Evolutionary conservation across 2,113 vertebrate species (phyloP).

Genomic region (Trinectes maculatus): DNA sequence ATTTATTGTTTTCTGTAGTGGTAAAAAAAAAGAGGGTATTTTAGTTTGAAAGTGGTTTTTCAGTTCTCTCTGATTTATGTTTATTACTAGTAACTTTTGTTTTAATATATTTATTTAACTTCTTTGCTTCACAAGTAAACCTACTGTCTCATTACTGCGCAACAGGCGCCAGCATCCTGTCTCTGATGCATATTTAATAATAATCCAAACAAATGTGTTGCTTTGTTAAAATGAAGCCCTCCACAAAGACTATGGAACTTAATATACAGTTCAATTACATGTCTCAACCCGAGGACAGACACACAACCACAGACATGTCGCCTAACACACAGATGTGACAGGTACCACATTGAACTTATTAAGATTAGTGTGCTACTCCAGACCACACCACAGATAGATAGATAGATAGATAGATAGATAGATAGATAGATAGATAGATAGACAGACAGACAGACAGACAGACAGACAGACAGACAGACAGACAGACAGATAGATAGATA

Average conservation of each 20-base stretch:
- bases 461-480: too few species aligned
- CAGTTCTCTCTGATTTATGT: constrained; percentile 5
- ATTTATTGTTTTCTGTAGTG: neutral
- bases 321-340: constrained; percentile 34
- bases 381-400: too few species aligned
- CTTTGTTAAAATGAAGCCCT: constrained; percentile 1
- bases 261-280: constrained; percentile 33
- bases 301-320: constrained; percentile 21
- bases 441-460: too few species aligned
- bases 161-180: constrained; percentile 17
- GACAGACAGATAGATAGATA: too few species aligned
- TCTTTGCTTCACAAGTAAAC: constrained; percentile 10
- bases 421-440: too few species aligned
- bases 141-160: constrained; percentile 11
- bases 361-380: too few species aligned
- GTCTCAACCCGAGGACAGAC: constrained; percentile 42
- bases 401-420: too few species aligned
- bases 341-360: neutral
- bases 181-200: constrained; percentile 29
- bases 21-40: neutral
- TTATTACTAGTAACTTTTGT: constrained; percentile 11
- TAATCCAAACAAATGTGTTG: constrained; percentile 37
- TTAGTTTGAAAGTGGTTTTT: constrained; percentile 1
- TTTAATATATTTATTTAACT: constrained; percentile 3
- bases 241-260: constrained; percentile 22